phyloP scores from a whole-genome alignment of 2,797 vertebrate genomes.

The Leucoraja ocellata region DNA sequence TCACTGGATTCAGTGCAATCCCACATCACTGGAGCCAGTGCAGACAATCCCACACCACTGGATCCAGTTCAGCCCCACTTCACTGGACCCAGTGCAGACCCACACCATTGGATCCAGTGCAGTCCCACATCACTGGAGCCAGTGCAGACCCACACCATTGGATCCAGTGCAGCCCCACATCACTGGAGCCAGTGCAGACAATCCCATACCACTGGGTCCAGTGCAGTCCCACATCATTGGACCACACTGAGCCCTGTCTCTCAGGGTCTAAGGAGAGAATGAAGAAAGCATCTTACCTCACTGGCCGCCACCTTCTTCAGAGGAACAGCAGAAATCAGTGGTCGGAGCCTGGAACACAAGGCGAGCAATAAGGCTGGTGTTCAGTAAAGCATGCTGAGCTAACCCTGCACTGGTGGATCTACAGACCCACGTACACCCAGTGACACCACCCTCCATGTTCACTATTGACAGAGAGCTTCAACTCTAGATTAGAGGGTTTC shows the following conservation, averaged over 20 bases:
- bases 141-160: neutral
- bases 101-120: neutral
- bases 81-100: neutral
- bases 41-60: too few relatives aligned
- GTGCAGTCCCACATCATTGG: neutral
- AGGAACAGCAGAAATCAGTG: constrained; percentile 68
- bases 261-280: too few relatives aligned
- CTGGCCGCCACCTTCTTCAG: constrained; percentile 68
- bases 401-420: too few relatives aligned
- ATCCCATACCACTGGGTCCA: neutral
- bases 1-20: neutral
- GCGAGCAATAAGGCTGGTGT: neutral
- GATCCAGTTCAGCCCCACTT: neutral
- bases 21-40: neutral
- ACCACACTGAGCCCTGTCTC: neutral
- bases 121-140: neutral
- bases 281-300: constrained; percentile 59
- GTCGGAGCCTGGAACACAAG: constrained; percentile 66
- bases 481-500: too few relatives aligned
- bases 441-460: too few relatives aligned
- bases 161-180: neutral
- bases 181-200: neutral
- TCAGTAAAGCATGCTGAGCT: neutral
- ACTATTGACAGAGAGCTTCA: too few relatives aligned
- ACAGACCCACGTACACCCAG: too few relatives aligned